A percentile compares a stretch with the other conserved stretches of the same genome.
Conservation (phyloP, 92 coral and sea anemone species). For the Phenganax subtilis region DNA sequence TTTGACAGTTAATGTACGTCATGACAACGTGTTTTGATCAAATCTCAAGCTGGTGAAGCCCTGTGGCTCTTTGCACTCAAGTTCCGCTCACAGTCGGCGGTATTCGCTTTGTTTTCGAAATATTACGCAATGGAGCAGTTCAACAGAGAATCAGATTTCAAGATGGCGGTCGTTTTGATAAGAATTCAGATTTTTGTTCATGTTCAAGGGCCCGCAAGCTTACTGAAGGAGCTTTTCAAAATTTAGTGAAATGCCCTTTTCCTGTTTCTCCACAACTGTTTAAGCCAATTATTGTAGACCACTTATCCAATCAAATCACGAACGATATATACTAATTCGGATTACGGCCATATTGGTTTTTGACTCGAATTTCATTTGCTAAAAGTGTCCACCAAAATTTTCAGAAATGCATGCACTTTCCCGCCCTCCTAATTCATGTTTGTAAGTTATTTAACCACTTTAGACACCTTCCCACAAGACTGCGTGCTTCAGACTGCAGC, state of each 20-base stretch:
- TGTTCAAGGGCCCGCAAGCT: too few relatives aligned
- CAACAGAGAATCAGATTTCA: neutral
- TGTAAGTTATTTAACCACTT: too few relatives aligned
- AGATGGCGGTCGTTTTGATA: too few relatives aligned
- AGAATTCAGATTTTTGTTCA: too few relatives aligned
- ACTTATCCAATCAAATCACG: neutral
- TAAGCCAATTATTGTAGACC: neutral
- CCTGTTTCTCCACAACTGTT: neutral
- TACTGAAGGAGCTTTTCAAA: too few relatives aligned
- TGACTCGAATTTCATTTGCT: neutral
- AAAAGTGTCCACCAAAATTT: neutral
- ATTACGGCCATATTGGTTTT: neutral
- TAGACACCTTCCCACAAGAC: too few relatives aligned
- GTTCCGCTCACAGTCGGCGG: neutral
- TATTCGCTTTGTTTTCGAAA: neutral
- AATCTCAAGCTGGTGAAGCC: conserved; percentile 14
- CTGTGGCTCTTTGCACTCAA: conserved; percentile 17
- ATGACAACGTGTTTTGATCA: conserved; percentile 5
- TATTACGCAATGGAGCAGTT: neutral
- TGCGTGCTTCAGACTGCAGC: too few relatives aligned
- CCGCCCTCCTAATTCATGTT: too few relatives aligned
- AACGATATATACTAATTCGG: neutral
- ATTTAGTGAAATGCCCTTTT: too few relatives aligned
- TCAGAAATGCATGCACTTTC: too few relatives aligned
- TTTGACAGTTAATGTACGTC: neutral